Evolutionary conservation across 2,113 vertebrate species (phyloP).

Genomic region (Microcebus tavaratra): DNA sequence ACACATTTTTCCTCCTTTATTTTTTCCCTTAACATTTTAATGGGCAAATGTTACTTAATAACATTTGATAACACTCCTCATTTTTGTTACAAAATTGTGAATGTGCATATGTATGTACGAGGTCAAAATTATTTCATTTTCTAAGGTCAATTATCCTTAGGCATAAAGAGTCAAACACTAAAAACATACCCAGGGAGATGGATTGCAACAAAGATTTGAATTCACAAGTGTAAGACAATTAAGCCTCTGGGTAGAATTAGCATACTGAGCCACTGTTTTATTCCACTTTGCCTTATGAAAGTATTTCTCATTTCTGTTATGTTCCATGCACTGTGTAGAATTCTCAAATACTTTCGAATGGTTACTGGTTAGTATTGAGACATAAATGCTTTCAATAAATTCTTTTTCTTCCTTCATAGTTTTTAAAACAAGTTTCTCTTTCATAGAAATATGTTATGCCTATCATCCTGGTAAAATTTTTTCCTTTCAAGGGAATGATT

Average conservation of each 20-base stretch:
- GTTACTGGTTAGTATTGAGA: slow-evolving; percentile 5
- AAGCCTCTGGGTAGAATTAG: slow-evolving; percentile 31
- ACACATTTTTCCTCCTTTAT: background rate
- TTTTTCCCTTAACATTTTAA: slow-evolving; percentile 39
- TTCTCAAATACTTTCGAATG: slow-evolving; percentile 37
- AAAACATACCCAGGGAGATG: slow-evolving; percentile 21
- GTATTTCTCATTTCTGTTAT: background rate
- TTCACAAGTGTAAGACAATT: slow-evolving; percentile 48
- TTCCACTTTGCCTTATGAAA: background rate
- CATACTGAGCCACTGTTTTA: background rate
- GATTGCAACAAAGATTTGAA: background rate
- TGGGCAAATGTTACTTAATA: background rate
- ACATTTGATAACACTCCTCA: background rate
- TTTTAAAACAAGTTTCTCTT: slow-evolving; percentile 12
- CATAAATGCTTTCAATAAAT: background rate
- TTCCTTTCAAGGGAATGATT: background rate
- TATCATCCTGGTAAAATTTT: background rate
- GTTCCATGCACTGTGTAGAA: background rate
- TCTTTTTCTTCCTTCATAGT: background rate
- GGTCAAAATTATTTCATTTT: slow-evolving; percentile 47
- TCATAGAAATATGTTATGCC: background rate
- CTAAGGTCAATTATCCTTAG: slow-evolving; percentile 44
- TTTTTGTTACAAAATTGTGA: slow-evolving; percentile 19
- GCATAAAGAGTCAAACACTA: slow-evolving; percentile 25
- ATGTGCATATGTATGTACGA: background rate